Conservation (phyloP, 2,888 invertebrate genomes). For the Odontomyia ornata region DNA sequence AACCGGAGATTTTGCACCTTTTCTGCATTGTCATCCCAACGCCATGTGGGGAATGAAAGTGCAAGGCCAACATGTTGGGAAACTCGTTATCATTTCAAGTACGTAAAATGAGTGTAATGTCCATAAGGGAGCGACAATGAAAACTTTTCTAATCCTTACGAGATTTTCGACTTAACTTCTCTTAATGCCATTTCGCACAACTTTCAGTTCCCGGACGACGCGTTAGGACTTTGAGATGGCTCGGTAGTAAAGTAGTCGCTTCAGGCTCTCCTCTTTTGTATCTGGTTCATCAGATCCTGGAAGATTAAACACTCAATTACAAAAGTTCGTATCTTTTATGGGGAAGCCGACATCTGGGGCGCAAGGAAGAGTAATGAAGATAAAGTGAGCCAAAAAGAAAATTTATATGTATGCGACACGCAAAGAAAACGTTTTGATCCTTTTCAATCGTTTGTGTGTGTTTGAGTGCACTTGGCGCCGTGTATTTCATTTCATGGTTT, state of each 20-base stretch:
- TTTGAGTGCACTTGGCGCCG: neutral
- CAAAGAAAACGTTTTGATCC: neutral
- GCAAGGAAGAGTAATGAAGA: constrained; percentile 41
- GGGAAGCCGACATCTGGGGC: constrained; percentile 11
- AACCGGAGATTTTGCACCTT: no score
- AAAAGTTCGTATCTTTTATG: constrained; percentile 29
- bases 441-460: neutral
- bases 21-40: no score
- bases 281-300: constrained; percentile 40
- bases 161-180: constrained; percentile 20
- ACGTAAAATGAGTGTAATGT: constrained; percentile 21
- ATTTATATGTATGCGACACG: constrained; percentile 1
- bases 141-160: constrained; percentile 40
- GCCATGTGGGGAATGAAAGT: neutral
- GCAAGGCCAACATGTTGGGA: constrained; percentile 27
- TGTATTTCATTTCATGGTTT: neutral
- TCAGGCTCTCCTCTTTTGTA: neutral
- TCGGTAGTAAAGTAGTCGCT: neutral
- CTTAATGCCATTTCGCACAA: neutral
- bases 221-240: neutral
- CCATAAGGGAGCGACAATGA: constrained; percentile 37
- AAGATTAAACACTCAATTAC: constrained; percentile 45
- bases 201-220: neutral
- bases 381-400: constrained; percentile 37
- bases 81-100: constrained; percentile 39